Conservation (phyloP, 2,113 vertebrate genomes). For the Leucoraja erinaceus region DNA sequence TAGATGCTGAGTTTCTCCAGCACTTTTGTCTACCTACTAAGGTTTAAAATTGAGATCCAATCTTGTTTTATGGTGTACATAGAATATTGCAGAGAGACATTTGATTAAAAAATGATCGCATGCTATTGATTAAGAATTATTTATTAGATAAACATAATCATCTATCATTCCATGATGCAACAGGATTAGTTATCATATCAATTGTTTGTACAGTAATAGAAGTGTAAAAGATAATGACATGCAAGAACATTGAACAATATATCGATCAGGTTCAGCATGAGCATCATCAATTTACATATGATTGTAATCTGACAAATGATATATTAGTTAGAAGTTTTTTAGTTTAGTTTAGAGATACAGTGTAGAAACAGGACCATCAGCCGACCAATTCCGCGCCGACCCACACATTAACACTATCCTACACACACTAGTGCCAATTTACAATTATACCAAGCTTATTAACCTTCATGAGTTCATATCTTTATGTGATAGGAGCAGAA, state of each 20-base stretch:
- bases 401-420: no score
- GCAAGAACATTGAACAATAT: background rate
- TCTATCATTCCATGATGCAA: background rate
- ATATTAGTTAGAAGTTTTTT: no score
- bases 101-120: constrained; percentile 1
- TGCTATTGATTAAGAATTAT: background rate
- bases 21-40: background rate
- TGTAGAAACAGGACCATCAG: no score
- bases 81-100: background rate
- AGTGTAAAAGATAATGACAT: background rate
- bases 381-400: no score
- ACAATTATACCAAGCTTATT: no score
- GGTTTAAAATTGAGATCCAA: background rate
- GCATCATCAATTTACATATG: background rate
- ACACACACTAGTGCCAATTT: no score
- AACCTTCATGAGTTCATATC: no score
- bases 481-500: no score
- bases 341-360: no score
- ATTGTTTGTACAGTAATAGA: background rate
- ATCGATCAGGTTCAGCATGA: background rate
- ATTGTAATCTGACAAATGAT: background rate
- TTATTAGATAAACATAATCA: constrained; percentile 7
- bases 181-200: background rate
- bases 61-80: background rate
- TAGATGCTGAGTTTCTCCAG: no score